Evolutionary conservation across 2,888 invertebrate species (phyloP).

Genomic region (Trilocha varians): DNA sequence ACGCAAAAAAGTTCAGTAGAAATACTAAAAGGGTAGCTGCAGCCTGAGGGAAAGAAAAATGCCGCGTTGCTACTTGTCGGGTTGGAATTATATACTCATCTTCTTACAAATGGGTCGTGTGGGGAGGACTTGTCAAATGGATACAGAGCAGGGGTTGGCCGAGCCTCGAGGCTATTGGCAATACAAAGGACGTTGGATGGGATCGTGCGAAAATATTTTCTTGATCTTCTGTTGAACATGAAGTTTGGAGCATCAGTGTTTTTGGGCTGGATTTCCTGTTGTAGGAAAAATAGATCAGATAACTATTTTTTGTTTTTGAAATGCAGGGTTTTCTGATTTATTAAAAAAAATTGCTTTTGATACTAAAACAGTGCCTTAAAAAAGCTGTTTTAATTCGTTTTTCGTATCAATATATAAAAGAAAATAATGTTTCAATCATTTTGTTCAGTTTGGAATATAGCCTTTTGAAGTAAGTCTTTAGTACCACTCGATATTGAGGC

Average conservation of each 20-base stretch:
- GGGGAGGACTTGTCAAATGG: conserved; percentile 52
- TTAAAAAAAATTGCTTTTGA: too few relatives aligned
- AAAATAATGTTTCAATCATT: too few relatives aligned
- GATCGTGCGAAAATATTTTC: conserved; percentile 14
- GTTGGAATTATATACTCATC: conserved; percentile 62
- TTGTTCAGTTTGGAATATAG: too few relatives aligned
- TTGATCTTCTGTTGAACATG: background rate
- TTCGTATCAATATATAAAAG: too few relatives aligned
- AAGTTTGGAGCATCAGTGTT: conserved; percentile 6
- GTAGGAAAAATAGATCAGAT: too few relatives aligned
- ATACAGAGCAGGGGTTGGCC: conserved; percentile 28
- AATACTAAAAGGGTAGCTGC: conserved; percentile 16
- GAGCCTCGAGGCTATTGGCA: conserved; percentile 38
- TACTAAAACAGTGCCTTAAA: too few relatives aligned
- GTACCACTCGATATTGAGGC: too few relatives aligned
- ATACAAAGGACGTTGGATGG: conserved; percentile 39
- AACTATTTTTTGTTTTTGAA: too few relatives aligned
- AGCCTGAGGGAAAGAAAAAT: conserved; percentile 49
- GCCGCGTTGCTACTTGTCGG: conserved; percentile 39
- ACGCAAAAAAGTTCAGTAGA: conserved; percentile 2
- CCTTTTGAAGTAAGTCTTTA: too few relatives aligned
- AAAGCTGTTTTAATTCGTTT: too few relatives aligned
- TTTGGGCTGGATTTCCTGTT: background rate
- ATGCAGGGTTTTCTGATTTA: too few relatives aligned
- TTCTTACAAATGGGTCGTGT: conserved; percentile 63